Percentiles rank a stretch among this genome's conserved stretches.
Evolutionary conservation across 2,797 vertebrate species (phyloP).

Genomic region (Nannoperca australis): DNA sequence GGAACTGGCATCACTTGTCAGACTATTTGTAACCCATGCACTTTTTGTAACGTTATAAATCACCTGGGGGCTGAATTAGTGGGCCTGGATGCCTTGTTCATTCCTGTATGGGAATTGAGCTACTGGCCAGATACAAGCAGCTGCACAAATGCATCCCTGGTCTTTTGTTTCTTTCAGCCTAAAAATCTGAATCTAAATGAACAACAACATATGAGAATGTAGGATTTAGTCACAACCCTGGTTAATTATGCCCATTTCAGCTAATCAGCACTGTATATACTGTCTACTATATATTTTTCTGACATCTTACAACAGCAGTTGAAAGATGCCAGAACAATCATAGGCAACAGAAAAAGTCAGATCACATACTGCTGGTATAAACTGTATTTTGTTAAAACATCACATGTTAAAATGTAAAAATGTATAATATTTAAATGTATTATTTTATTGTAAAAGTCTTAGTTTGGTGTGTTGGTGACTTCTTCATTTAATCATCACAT

Average conservation of each 20-base stretch:
- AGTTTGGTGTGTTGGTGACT: not conserved
- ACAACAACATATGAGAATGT: too few relatives aligned
- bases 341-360: not conserved
- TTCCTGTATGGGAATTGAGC: conserved; percentile 7
- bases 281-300: not conserved
- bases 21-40: conserved; percentile 30
- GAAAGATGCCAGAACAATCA: conserved; percentile 3
- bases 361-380: not conserved
- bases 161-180: not conserved
- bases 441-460: not conserved
- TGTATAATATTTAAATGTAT: not conserved
- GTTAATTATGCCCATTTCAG: not conserved
- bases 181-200: not conserved
- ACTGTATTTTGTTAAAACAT: not conserved
- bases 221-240: not conserved
- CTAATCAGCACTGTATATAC: not conserved
- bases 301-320: not conserved
- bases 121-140: conserved; percentile 15
- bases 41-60: not conserved
- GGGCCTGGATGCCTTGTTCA: not conserved
- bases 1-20: conserved; percentile 22
- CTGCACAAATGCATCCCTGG: not conserved
- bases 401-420: not conserved
- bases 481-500: not conserved
- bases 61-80: conserved; percentile 6